Conservation (phyloP, 1,140 invertebrate species). For the Pseudomyrmex gracilis region DNA sequence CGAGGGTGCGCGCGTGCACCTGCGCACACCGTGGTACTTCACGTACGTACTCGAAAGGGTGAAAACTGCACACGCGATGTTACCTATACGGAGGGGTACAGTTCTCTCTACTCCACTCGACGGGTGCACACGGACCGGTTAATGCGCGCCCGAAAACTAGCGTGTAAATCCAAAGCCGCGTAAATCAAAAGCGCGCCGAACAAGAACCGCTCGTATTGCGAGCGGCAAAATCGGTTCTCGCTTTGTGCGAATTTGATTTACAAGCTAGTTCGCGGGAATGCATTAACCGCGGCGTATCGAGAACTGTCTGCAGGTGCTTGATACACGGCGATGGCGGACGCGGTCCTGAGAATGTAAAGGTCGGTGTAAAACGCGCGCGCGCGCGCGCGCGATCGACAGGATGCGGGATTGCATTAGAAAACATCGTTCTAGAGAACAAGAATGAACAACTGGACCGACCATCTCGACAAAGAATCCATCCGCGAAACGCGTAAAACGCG, state of each 20-base stretch:
- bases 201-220: slow-evolving; percentile 46
- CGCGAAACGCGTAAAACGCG: no score
- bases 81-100: slow-evolving; percentile 14
- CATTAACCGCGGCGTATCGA: slow-evolving; percentile 49
- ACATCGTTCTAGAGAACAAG: background rate
- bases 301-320: slow-evolving; percentile 50
- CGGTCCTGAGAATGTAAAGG: background rate
- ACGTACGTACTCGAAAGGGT: slow-evolving; percentile 21
- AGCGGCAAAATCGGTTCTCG: slow-evolving; percentile 49
- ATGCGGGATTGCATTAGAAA: background rate
- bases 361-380: slow-evolving; percentile 7
- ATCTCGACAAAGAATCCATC: background rate
- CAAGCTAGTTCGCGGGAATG: slow-evolving; percentile 52
- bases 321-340: slow-evolving; percentile 17
- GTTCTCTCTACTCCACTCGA: slow-evolving; percentile 15
- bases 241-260: slow-evolving; percentile 58
- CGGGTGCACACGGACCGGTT: background rate
- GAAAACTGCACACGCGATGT: slow-evolving; percentile 54
- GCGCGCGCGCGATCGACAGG: background rate
- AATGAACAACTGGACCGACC: background rate
- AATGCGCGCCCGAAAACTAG: slow-evolving; percentile 51
- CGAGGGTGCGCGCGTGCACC: slow-evolving; percentile 1
- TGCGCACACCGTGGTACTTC: background rate
- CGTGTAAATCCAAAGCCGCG: slow-evolving; percentile 42
- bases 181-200: slow-evolving; percentile 55